Evolutionary conservation across 2,113 vertebrate species (phyloP).

Genomic region (Apteryx owenii): DNA sequence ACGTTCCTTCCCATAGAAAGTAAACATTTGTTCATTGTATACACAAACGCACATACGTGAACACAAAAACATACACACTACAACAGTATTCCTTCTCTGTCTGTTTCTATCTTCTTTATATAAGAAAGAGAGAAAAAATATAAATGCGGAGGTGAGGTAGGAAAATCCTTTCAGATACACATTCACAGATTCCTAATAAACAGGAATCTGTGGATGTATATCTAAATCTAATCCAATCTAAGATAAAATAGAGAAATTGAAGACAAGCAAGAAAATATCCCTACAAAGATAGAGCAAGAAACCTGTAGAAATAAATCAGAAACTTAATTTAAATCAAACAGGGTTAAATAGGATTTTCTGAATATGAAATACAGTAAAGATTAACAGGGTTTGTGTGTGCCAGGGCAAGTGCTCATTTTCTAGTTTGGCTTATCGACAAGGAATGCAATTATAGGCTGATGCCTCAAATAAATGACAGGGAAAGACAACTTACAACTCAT

Average conservation of each 20-base stretch:
- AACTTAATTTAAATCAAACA: background rate
- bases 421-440: constrained; percentile 14
- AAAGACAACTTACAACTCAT: constrained; percentile 51
- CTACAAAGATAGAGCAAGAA: background rate
- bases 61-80: background rate
- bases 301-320: constrained; percentile 26
- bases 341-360: constrained; percentile 1
- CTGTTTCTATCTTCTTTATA: background rate
- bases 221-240: background rate
- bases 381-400: background rate
- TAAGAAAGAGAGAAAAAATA: background rate
- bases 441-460: constrained; percentile 31
- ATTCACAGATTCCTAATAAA: background rate
- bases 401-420: background rate
- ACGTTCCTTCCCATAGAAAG: background rate
- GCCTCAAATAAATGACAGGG: constrained; percentile 31
- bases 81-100: background rate
- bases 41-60: background rate
- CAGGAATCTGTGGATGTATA: background rate
- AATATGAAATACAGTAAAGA: constrained; percentile 27
- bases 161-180: background rate
- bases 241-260: background rate
- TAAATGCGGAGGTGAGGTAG: background rate
- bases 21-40: background rate
- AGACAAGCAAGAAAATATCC: background rate